Evolutionary conservation across 2,888 invertebrate genomes (phyloP).

Genomic region (Eristalis intricaria): DNA sequence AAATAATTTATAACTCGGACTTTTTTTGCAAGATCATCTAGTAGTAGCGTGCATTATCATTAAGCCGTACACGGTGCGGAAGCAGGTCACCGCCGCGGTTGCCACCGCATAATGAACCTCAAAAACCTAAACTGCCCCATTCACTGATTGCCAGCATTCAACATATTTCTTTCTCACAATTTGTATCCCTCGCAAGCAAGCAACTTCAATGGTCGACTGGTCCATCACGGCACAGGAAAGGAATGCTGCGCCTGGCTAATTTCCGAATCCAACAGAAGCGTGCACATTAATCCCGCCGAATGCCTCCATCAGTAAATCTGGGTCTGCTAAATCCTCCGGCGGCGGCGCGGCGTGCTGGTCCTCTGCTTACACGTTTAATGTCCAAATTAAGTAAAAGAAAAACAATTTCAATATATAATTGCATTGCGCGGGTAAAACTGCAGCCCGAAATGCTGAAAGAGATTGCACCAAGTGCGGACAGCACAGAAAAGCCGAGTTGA

Average conservation of each 20-base stretch:
- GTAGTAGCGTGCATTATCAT: slow-evolving; percentile 49
- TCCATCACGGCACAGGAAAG: not conserved
- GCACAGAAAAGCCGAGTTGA: not conserved
- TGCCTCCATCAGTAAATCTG: slow-evolving; percentile 47
- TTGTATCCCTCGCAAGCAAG: slow-evolving; percentile 30
- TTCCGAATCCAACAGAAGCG: slow-evolving; percentile 60
- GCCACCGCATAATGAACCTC: slow-evolving; percentile 29
- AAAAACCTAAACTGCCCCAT: slow-evolving; percentile 30
- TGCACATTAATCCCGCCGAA: slow-evolving; percentile 59
- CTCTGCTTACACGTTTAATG: slow-evolving; percentile 69
- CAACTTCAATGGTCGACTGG: not conserved
- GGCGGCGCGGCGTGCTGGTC: slow-evolving; percentile 21
- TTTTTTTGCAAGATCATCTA: slow-evolving; percentile 21
- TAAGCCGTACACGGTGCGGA: slow-evolving; percentile 41
- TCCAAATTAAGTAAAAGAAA: slow-evolving; percentile 69
- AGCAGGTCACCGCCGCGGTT: slow-evolving; percentile 29
- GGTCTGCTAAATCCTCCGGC: slow-evolving; percentile 51
- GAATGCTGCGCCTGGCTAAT: slow-evolving; percentile 33
- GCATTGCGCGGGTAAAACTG: slow-evolving; percentile 48
- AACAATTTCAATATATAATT: slow-evolving; percentile 69
- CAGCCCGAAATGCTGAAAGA: not conserved
- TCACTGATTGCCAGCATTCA: slow-evolving; percentile 53
- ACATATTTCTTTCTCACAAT: slow-evolving; percentile 61
- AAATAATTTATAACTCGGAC: slow-evolving; percentile 7
- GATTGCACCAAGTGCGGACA: slow-evolving; percentile 29